phyloP scores from a whole-genome alignment of 2,888 invertebrate genomes.

The Mamestra brassicae region DNA sequence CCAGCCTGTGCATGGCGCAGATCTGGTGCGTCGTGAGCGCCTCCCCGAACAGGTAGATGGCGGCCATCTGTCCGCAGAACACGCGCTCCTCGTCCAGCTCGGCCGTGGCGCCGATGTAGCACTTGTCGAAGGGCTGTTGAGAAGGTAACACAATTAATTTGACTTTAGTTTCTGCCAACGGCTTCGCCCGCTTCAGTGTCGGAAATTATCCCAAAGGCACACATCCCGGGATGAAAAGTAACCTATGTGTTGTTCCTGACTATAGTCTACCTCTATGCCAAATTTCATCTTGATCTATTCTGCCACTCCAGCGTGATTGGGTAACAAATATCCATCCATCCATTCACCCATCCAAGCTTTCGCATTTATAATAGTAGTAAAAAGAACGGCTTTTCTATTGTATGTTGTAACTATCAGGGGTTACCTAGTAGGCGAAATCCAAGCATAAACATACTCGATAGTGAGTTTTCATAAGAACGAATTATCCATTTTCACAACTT shows the following conservation, averaged over 20 bases:
- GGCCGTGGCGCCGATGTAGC: constrained; percentile 99
- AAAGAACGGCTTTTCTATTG: no score
- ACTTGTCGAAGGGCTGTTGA: constrained; percentile 99
- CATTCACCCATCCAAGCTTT: no score
- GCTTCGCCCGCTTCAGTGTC: neutral
- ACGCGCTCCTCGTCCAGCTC: constrained; percentile 99
- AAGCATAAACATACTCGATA: no score
- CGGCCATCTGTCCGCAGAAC: constrained; percentile 99
- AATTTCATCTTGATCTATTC: neutral
- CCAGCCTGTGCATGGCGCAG: constrained; percentile 99
- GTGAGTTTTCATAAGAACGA: neutral
- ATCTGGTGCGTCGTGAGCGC: constrained; percentile 99
- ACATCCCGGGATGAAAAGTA: no score
- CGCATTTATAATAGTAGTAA: no score
- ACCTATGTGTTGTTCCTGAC: no score
- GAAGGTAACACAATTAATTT: constrained; percentile 28
- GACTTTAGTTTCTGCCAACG: neutral
- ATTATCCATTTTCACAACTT: neutral
- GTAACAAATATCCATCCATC: no score
- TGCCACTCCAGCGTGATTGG: no score
- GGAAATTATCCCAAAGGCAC: no score
- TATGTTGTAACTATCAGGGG: neutral
- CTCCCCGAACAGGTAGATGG: constrained; percentile 99
- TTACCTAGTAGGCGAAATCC: neutral
- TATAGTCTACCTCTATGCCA: no score